Percentiles rank a stretch among this genome's conserved stretches.
phyloP scores from a whole-genome alignment of 1,140 invertebrate species.

The Whitmania pigra region DNA sequence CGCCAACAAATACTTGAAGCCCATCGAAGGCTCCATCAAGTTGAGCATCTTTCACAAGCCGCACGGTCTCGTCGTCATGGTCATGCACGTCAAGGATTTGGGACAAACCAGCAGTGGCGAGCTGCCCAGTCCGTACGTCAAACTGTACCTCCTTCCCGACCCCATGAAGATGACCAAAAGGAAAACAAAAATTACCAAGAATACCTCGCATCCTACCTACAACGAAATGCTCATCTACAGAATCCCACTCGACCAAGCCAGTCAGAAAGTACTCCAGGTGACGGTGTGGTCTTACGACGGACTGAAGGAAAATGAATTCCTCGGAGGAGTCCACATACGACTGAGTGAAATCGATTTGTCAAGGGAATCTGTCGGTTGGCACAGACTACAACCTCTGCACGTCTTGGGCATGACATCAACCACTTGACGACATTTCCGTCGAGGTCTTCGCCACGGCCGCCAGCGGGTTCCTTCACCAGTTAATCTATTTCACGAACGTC shows the following conservation, averaged over 20 bases:
- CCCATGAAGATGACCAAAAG: slow-evolving; percentile 75
- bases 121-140: slow-evolving; percentile 74
- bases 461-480: no score
- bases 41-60: slow-evolving; percentile 69
- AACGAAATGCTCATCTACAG: slow-evolving; percentile 93
- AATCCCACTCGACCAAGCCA: slow-evolving; percentile 66
- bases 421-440: neutral
- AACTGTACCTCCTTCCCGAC: slow-evolving; percentile 72
- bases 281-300: slow-evolving; percentile 89
- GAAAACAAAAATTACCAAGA: slow-evolving; percentile 82
- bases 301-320: slow-evolving; percentile 85
- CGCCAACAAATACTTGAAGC: neutral
- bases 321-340: slow-evolving; percentile 71
- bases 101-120: slow-evolving; percentile 47
- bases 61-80: slow-evolving; percentile 66
- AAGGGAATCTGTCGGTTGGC: slow-evolving; percentile 50
- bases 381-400: slow-evolving; percentile 37
- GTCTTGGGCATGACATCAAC: neutral
- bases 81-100: slow-evolving; percentile 73
- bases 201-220: slow-evolving; percentile 84
- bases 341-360: slow-evolving; percentile 55
- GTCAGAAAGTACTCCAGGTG: slow-evolving; percentile 63
- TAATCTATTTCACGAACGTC: no score
- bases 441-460: neutral
- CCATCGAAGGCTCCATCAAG: slow-evolving; percentile 51